phyloP scores from a whole-genome alignment of 2,113 vertebrate genomes.

The Tetrao urogallus region DNA sequence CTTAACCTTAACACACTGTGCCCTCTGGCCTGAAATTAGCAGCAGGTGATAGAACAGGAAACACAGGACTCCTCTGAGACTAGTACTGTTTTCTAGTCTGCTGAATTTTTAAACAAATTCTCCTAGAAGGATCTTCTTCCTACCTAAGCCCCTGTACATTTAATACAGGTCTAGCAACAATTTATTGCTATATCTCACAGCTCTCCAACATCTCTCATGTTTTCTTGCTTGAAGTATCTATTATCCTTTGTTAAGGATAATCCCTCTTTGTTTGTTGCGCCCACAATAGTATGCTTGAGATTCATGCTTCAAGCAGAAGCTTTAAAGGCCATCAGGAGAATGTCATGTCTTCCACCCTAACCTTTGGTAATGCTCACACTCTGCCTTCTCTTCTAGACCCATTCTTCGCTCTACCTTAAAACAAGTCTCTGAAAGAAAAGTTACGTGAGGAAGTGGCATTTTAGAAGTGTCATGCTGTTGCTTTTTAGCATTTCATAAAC shows the following conservation, averaged over 20 bases:
- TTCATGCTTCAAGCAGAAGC: too few relatives aligned
- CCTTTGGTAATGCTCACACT: rapidly evolving
- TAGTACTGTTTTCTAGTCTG: constrained; percentile 46
- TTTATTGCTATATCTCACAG: neutral
- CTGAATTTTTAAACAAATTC: constrained; percentile 27
- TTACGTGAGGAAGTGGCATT: neutral
- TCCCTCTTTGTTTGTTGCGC: neutral
- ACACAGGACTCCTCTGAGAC: constrained; percentile 33
- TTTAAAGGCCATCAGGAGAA: neutral
- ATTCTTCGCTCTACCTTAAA: neutral
- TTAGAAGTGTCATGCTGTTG: neutral
- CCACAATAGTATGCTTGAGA: neutral
- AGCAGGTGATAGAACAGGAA: constrained; percentile 33
- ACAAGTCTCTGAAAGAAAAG: neutral
- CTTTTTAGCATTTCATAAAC: neutral
- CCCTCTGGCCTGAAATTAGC: constrained; percentile 30
- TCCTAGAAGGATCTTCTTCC: neutral
- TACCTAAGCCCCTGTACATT: neutral
- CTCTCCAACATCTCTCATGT: neutral
- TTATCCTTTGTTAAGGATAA: neutral
- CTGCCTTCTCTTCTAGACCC: neutral
- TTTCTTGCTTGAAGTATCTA: neutral
- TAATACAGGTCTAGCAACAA: neutral
- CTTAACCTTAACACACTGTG: neutral
- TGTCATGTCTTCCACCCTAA: rapidly evolving